These are phyloP conservation scores for Druon quercuslanigerum DNA, from an alignment of 1,140 invertebrate genomes.

Conservation along the genomic window DNA sequence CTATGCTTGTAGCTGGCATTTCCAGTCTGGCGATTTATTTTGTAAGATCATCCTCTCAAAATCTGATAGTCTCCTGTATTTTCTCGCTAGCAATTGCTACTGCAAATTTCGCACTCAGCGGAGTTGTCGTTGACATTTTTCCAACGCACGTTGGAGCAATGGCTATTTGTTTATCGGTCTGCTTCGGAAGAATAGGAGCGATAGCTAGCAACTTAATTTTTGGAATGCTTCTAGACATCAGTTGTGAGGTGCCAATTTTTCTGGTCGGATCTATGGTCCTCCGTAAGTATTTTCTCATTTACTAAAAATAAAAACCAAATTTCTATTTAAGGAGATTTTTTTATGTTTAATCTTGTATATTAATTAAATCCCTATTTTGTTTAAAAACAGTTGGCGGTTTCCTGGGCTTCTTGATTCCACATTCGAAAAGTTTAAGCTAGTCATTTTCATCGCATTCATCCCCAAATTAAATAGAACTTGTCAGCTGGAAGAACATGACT, in stretches of 20 bases:
- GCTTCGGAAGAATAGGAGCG: slow-evolving; percentile 76
- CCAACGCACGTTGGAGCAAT: slow-evolving; percentile 76
- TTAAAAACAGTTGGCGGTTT: slow-evolving; percentile 33
- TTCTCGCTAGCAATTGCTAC: slow-evolving; percentile 77
- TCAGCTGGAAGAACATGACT: not conserved
- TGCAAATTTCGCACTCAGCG: slow-evolving; percentile 77
- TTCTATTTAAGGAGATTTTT: not conserved
- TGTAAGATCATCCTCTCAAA: slow-evolving; percentile 71
- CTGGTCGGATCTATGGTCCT: slow-evolving; percentile 70
- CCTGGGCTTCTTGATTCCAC: slow-evolving; percentile 36
- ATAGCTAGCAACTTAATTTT: slow-evolving; percentile 77
- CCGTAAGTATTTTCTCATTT: slow-evolving; percentile 57
- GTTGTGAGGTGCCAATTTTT: slow-evolving; percentile 75
- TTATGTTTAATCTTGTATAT: not conserved
- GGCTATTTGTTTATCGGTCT: slow-evolving; percentile 75
- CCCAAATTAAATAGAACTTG: not conserved
- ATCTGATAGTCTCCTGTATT: slow-evolving; percentile 75
- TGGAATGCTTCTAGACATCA: slow-evolving; percentile 75
- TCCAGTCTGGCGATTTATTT: slow-evolving; percentile 75
- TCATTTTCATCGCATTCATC: not conserved
- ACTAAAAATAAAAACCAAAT: not conserved
- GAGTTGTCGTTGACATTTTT: slow-evolving; percentile 77
- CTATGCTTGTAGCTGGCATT: slow-evolving; percentile 74
- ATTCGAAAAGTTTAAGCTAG: not conserved
- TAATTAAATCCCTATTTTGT: slow-evolving; percentile 6